A percentile compares a stretch with the other conserved stretches of the same genome.
These are phyloP conservation scores for Oncorhynchus keta DNA, from an alignment of 2,113 vertebrate species.

Conservation along the genomic window DNA sequence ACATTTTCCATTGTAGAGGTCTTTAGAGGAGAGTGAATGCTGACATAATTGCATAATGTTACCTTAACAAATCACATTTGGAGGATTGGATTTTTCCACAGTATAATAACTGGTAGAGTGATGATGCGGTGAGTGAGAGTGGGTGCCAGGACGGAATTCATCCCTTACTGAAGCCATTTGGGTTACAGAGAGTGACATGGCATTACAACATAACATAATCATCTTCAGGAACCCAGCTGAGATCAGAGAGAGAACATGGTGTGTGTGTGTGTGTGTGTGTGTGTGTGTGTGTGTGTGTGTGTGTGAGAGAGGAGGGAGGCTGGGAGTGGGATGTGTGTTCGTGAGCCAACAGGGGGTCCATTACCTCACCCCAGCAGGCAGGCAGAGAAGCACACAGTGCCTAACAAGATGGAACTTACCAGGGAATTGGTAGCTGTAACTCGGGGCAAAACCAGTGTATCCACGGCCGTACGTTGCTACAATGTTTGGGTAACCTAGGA, in stretches of 20 bases:
- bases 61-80: conserved; percentile 13
- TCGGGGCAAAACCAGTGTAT: conserved; percentile 89
- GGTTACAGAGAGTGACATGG: too few species aligned
- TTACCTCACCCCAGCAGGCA: conserved; percentile 40
- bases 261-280: not conserved
- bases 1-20: conserved; percentile 2
- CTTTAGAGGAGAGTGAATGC: not conserved
- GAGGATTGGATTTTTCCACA: not conserved
- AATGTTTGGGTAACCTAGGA: conserved; percentile 89
- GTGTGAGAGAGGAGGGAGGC: too few species aligned
- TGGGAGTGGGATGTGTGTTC: conserved; percentile 13
- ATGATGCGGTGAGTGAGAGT: too few species aligned
- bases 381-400: conserved; percentile 30
- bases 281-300: not conserved
- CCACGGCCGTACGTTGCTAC: conserved; percentile 89
- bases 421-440: conserved; percentile 93
- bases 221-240: too few species aligned
- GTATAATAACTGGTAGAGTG: not conserved
- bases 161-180: too few species aligned
- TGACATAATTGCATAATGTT: conserved; percentile 13
- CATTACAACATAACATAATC: too few species aligned
- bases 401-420: conserved; percentile 74
- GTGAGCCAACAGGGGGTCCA: conserved; percentile 42
- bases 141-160: too few species aligned
- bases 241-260: too few species aligned